Base-by-base conservation (phyloP, 2,113 vertebrate genomes). In the human (Homo sapiens) region DNA sequence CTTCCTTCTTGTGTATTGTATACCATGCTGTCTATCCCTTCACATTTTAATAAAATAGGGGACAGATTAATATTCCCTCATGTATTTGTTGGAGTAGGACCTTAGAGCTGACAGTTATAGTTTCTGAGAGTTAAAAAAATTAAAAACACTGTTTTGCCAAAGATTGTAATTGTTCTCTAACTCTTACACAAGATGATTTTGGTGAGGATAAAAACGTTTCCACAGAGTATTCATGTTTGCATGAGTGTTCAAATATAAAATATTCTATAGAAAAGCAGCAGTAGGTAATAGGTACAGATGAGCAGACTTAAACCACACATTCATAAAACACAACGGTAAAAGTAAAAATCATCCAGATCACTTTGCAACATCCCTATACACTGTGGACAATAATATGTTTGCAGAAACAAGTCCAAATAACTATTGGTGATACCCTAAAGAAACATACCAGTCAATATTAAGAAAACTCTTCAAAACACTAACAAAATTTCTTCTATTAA, bases 61-160 rank as follows among this genome's bases (percentile, higher is more conserved):
- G 27, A 8, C 18, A 66, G 66, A 23, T 80, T 52, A 45, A 32
- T 64, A 92, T 32, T 87, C 50, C 13, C 57, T 75, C 66, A 9
- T 43, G 55, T 94, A 68, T 90, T 85, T 85, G 38, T 78, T 91
- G 35, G 13, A 78, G 5, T 57, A 76, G 40, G 66, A 84, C 3
- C 32, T 48, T 57, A 45, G 8, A 82, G 89, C 30, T 25, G 55
- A 64, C 16, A 92, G 25, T 30, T 91, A 66, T 83, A 64, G 52
- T 64, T 97, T 86, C 73, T 70, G 76, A 93, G 61, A 90, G 30
- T 75, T 83, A 82, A 52, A 87, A 91, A 89, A 95, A 68, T 59
- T 52, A 59, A 89, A 82, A 27, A 2, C 32, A 91, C 6, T 35
- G 23, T 94, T 93, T 48, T 93, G 85, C 43, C 80, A 96, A 85